Evolutionary conservation across 2,113 vertebrate species (phyloP), one percentile per base, ranked within the genome.

Genomic region (Scartelaos histophorus): DNA sequence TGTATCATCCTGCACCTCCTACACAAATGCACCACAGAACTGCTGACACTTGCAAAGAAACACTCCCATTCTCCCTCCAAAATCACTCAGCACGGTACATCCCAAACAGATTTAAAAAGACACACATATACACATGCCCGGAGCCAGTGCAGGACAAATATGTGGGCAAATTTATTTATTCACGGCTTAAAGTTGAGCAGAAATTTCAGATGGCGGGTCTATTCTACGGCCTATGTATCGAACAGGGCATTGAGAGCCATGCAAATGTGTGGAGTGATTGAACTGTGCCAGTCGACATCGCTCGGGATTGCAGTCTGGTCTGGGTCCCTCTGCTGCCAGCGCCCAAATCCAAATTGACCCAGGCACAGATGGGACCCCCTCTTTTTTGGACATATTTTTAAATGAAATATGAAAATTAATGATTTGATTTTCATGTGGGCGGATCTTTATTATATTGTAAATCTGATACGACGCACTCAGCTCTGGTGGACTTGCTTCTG

Each of bases 201-300:
- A 80, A 76, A 91, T 90, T 88, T 89, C 62, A 90, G 78, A 85
- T 81, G 73, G 87, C 78, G 74, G 82, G 83, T 75, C 70, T 78
- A 88, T 86, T 89, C 75, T 75, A 64, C 51, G 57, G 57, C 71
- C 66, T 73, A 71, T 73, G 77, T 84, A 74, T 16, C 76, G 81
- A 80, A 88, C 78, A 85, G 82, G 83, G 84, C 85, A 87, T 71
- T 84, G 71, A 79, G 71, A 80, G 53, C 74, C 67, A 88, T 85
- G 76, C 73, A 45, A 90, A 84, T 87, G 76, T 84, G 75, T 83
- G 49, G 76, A 73, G 79, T 85, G 85, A 88, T 91, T 89, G 85
- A 81, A 76, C 80, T 83, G 82, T 89, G 79, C 88, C 86, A 79
- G 82, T 85, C 78, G 84, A 67, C 35, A 79, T 81, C 57, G 46